These are phyloP conservation scores for Echinometra lucunter DNA, from an alignment of 53 echinoderm and acorn worm genomes.

Conservation along the genomic window DNA sequence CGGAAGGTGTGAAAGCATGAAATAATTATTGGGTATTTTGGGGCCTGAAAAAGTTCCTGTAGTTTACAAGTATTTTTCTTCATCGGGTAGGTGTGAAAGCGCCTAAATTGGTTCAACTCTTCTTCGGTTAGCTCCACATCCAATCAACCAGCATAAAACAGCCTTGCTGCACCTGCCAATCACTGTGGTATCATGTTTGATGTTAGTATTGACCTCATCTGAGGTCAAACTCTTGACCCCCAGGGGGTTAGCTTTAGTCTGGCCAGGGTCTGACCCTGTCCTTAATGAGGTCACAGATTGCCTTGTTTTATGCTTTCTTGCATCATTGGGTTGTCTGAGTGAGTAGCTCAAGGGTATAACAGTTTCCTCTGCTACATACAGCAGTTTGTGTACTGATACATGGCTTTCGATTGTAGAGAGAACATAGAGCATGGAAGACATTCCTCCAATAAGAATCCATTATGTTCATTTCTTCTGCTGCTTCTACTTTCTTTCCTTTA, in stretches of 20 bases:
- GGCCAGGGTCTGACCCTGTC: conserved; percentile 27
- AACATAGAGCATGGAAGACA: too few species aligned
- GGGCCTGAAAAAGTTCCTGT: too few species aligned
- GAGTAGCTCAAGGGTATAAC: neutral
- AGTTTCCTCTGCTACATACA: neutral
- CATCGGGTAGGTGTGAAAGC: too few species aligned
- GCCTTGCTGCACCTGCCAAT: neutral
- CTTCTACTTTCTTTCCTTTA: too few species aligned
- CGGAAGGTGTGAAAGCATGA: too few species aligned
- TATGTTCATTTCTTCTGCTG: too few species aligned
- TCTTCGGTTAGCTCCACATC: too few species aligned
- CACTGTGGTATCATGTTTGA: neutral
- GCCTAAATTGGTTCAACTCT: too few species aligned
- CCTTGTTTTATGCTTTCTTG: conserved; percentile 29
- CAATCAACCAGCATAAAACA: neutral
- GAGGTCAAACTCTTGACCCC: neutral
- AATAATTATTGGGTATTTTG: too few species aligned
- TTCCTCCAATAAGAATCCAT: too few species aligned
- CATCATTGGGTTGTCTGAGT: conserved; percentile 31
- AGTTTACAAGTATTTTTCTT: too few species aligned
- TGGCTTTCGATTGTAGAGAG: neutral
- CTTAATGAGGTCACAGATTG: conserved; percentile 44
- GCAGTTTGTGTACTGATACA: neutral
- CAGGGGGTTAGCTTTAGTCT: neutral
- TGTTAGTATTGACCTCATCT: conserved; percentile 33